These are phyloP conservation scores for Clivina fossor DNA, from an alignment of 2,888 invertebrate genomes.

Conservation along the genomic window DNA sequence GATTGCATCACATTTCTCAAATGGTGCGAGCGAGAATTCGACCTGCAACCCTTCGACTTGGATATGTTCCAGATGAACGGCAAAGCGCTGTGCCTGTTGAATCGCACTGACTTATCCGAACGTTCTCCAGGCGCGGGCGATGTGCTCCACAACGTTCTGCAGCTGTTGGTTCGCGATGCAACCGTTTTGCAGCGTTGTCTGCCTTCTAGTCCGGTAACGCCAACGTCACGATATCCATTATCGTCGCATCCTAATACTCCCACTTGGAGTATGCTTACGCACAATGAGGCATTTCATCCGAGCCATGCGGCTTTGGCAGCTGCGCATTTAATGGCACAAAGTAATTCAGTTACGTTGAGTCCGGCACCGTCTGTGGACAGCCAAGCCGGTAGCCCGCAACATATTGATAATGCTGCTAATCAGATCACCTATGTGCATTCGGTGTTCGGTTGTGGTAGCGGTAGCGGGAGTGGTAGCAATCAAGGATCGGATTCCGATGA, in stretches of 20 bases:
- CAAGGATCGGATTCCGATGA: constrained; percentile 85
- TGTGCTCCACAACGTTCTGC: constrained; percentile 89
- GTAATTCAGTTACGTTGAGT: constrained; percentile 85
- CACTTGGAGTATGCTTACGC: constrained; percentile 48
- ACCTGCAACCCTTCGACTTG: constrained; percentile 87
- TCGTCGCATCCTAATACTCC: constrained; percentile 74
- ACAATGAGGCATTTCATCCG: constrained; percentile 50
- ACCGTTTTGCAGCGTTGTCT: constrained; percentile 76
- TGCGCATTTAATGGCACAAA: constrained; percentile 72
- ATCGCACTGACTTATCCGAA: constrained; percentile 86
- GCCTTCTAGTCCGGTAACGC: constrained; percentile 80
- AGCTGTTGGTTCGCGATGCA: constrained; percentile 81
- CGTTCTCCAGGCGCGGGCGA: constrained; percentile 92
- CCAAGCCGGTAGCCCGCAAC: constrained; percentile 82
- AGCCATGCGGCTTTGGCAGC: constrained; percentile 65
- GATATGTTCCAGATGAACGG: constrained; percentile 97
- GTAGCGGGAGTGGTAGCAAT: constrained; percentile 63
- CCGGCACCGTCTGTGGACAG: constrained; percentile 89
- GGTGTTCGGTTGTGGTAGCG: constrained; percentile 52
- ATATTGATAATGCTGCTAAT: constrained; percentile 59
- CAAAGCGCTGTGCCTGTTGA: constrained; percentile 89
- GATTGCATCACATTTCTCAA: constrained; percentile 85
- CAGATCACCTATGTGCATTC: constrained; percentile 50
- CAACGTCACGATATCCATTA: constrained; percentile 77
- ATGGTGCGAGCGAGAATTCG: constrained; percentile 92